Percentiles rank a stretch among this genome's conserved stretches.
Conservation (phyloP, 2,888 invertebrate genomes). For the Patella pellucida region DNA sequence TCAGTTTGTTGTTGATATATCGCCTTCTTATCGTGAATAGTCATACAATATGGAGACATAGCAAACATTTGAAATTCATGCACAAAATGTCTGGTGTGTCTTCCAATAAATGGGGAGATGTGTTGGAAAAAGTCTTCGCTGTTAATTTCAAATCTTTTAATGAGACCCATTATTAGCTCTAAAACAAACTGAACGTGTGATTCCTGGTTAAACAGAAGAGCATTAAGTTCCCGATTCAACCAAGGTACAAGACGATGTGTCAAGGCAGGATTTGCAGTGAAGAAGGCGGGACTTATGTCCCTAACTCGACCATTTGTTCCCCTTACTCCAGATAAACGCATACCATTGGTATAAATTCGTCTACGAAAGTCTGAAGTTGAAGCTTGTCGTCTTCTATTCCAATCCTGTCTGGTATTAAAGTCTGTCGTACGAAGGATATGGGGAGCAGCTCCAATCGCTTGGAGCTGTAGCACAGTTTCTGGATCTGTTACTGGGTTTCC, state of each 20-base stretch:
- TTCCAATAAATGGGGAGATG: conserved; percentile 80
- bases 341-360: conserved; percentile 82
- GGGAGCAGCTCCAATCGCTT: conserved; percentile 37
- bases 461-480: not conserved
- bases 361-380: conserved; percentile 74
- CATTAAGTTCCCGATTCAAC: conserved; percentile 88
- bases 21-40: conserved; percentile 75
- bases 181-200: conserved; percentile 75
- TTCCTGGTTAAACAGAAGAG: conserved; percentile 75
- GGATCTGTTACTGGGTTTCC: conserved; percentile 16
- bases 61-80: conserved; percentile 91
- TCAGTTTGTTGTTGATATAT: conserved; percentile 57
- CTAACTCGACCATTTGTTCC: conserved; percentile 42
- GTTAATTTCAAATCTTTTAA: conserved; percentile 72
- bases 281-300: conserved; percentile 65
- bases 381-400: conserved; percentile 32
- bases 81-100: conserved; percentile 86
- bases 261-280: conserved; percentile 79
- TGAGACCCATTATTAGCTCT: conserved; percentile 79
- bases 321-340: conserved; percentile 81
- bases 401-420: conserved; percentile 31
- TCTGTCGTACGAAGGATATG: conserved; percentile 16
- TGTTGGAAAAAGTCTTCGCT: conserved; percentile 79
- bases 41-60: conserved; percentile 87
- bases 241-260: conserved; percentile 88